Percentiles rank a stretch among this genome's conserved stretches.
phyloP scores from a whole-genome alignment of 92 coral and sea anemone genomes.

The Epizoanthus fatuus region DNA sequence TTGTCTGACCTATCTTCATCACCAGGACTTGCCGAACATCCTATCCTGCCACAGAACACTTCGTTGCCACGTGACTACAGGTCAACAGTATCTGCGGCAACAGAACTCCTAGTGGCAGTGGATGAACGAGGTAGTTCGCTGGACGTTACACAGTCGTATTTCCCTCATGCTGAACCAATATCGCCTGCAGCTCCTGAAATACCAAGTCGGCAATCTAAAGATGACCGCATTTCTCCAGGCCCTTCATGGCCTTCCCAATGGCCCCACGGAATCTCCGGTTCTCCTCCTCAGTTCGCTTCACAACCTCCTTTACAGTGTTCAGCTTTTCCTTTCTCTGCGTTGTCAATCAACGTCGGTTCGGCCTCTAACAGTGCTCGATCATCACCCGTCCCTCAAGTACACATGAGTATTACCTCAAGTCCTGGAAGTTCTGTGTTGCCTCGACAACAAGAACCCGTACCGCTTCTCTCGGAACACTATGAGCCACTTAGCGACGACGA shows the following conservation, averaged over 20 bases:
- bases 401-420: slow-evolving; percentile 57
- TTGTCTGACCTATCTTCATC: not conserved
- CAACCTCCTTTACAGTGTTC: slow-evolving; percentile 38
- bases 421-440: slow-evolving; percentile 83
- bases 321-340: slow-evolving; percentile 91
- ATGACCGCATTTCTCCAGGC: slow-evolving; percentile 79
- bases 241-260: slow-evolving; percentile 76
- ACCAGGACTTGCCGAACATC: not conserved
- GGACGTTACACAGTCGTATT: slow-evolving; percentile 62
- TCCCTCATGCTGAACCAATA: slow-evolving; percentile 86
- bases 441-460: slow-evolving; percentile 86
- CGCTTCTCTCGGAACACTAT: slow-evolving; percentile 91
- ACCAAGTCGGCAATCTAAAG: slow-evolving; percentile 76
- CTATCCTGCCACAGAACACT: too few relatives aligned
- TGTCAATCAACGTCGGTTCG: slow-evolving; percentile 89
- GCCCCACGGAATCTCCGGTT: slow-evolving; percentile 7
- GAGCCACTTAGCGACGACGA: slow-evolving; percentile 99
- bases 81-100: slow-evolving; percentile 9
- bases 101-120: not conserved
- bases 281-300: slow-evolving; percentile 31
- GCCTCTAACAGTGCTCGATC: slow-evolving; percentile 96
- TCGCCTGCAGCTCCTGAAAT: slow-evolving; percentile 96
- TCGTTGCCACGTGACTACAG: slow-evolving; percentile 2
- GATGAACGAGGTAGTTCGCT: not conserved
- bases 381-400: slow-evolving; percentile 88